Conservation (phyloP, 1,140 invertebrate genomes). For the Drosophila pseudoobscura region DNA sequence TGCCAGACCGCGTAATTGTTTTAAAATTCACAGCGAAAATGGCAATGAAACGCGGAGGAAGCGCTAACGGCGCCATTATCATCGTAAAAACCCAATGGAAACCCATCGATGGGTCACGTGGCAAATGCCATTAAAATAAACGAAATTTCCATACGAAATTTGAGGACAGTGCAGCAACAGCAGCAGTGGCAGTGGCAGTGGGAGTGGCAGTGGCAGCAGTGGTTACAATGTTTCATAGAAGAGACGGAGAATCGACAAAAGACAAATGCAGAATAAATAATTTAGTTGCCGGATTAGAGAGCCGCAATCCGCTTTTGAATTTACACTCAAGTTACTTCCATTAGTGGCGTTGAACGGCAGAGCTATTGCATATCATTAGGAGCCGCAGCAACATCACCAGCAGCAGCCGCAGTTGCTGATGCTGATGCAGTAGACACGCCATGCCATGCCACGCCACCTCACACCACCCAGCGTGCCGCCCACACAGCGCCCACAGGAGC, state of each 20-base stretch:
- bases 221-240: slow-evolving; percentile 20
- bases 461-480: slow-evolving; percentile 3
- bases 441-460: slow-evolving; percentile 7
- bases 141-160: slow-evolving; percentile 57
- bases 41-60: slow-evolving; percentile 24
- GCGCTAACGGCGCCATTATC: slow-evolving; percentile 3
- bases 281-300: slow-evolving; percentile 73
- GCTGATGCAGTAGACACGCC: slow-evolving; percentile 23
- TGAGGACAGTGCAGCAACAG: not conserved
- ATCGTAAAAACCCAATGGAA: slow-evolving; percentile 3
- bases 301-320: slow-evolving; percentile 77
- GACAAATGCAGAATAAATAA: slow-evolving; percentile 79
- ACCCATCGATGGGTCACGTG: slow-evolving; percentile 9
- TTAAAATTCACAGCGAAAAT: slow-evolving; percentile 70
- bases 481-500: not conserved
- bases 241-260: slow-evolving; percentile 43
- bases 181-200: slow-evolving; percentile 5
- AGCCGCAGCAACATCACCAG: slow-evolving; percentile 18
- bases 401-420: slow-evolving; percentile 1
- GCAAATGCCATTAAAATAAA: slow-evolving; percentile 58
- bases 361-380: slow-evolving; percentile 80
- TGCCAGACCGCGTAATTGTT: slow-evolving; percentile 77
- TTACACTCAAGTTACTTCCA: slow-evolving; percentile 79
- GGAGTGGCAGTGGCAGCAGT: slow-evolving; percentile 10
- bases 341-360: slow-evolving; percentile 61